Percentiles rank a stretch among this genome's conserved stretches.
Conservation (phyloP, 2,888 invertebrate species). For the Nephrotoma appendiculata region DNA sequence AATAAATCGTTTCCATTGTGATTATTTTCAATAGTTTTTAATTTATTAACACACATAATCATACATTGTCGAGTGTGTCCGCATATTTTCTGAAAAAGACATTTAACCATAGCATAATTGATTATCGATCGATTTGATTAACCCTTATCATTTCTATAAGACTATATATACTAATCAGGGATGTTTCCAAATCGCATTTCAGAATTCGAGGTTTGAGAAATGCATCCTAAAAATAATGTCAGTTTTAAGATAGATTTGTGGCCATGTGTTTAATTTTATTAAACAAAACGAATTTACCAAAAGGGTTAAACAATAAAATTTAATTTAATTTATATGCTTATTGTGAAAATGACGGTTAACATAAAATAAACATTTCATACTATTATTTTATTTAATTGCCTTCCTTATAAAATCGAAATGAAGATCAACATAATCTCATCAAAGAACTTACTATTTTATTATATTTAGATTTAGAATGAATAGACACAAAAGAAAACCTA, state of each 20-base stretch:
- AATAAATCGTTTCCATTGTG: neutral
- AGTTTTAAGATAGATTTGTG: neutral
- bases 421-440: neutral
- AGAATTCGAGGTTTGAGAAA: no score
- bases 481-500: neutral
- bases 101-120: neutral
- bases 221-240: neutral
- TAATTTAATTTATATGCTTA: neutral
- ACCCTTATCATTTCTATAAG: neutral
- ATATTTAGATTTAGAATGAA: neutral
- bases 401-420: no score
- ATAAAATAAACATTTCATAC: neutral
- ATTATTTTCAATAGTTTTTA: neutral
- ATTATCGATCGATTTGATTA: neutral
- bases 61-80: neutral
- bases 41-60: neutral
- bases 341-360: neutral
- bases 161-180: neutral
- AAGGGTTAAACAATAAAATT: neutral
- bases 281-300: neutral
- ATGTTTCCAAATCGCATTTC: no score
- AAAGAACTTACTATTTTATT: neutral
- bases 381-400: no score
- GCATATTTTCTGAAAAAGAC: neutral
- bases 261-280: neutral